phyloP scores from a whole-genome alignment of 1,140 invertebrate species.

The Harpegnathos saltator region DNA sequence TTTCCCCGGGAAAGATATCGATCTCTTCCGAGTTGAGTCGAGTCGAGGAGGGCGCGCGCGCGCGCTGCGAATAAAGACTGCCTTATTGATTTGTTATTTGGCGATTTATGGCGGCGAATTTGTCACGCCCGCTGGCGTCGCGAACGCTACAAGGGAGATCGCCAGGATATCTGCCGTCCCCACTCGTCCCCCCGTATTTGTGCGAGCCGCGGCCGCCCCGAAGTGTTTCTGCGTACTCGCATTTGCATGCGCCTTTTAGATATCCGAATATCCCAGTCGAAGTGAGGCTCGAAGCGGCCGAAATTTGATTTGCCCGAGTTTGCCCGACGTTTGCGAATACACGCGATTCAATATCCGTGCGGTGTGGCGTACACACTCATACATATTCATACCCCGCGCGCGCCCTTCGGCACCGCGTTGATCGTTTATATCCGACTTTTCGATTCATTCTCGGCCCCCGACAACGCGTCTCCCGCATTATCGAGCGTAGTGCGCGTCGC shows the following conservation, averaged over 20 bases:
- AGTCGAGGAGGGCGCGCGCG: background rate
- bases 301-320: conserved; percentile 40
- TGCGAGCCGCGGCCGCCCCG: background rate
- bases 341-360: conserved; percentile 3
- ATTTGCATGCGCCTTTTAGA: conserved; percentile 50
- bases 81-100: conserved; percentile 55
- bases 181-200: conserved; percentile 14
- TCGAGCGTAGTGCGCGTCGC: too few relatives aligned
- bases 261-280: conserved; percentile 23
- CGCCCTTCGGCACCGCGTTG: background rate
- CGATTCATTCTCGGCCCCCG: background rate
- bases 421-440: background rate
- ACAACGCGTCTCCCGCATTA: too few relatives aligned
- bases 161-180: conserved; percentile 31
- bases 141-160: conserved; percentile 9
- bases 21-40: too few relatives aligned
- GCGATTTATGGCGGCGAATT: conserved; percentile 22
- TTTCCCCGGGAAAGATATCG: too few relatives aligned
- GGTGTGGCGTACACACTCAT: background rate
- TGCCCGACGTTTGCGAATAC: conserved; percentile 13
- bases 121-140: conserved; percentile 10
- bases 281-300: conserved; percentile 5
- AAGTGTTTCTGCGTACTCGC: conserved; percentile 31
- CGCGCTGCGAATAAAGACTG: conserved; percentile 17
- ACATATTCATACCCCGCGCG: background rate